A percentile compares a stretch with the other conserved stretches of the same genome.
Evolutionary conservation across 2,113 vertebrate species (phyloP).

Genomic region (Strix uralensis): DNA sequence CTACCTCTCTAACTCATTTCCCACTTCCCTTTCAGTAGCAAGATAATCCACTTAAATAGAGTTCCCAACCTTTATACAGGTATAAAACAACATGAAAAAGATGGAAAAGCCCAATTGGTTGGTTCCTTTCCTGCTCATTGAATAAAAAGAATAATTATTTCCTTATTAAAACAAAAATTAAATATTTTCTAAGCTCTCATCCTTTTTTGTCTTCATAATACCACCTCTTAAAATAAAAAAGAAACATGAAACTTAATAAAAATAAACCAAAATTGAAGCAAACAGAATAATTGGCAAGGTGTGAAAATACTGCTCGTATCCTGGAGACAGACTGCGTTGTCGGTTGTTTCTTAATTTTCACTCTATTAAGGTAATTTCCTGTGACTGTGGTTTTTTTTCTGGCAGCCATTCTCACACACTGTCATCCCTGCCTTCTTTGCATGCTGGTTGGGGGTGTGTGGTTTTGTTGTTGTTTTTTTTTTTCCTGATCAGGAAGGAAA

Average conservation of each 20-base stretch:
- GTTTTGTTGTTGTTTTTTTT: background rate
- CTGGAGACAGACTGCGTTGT: constrained; percentile 68
- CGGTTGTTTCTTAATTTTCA: constrained; percentile 78
- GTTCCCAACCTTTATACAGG: constrained; percentile 53
- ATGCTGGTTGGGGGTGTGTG: background rate
- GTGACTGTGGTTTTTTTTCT: constrained; percentile 61
- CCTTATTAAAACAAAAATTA: constrained; percentile 68
- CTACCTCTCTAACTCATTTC: constrained; percentile 49
- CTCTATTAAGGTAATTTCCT: constrained; percentile 81
- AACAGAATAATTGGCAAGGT: constrained; percentile 76
- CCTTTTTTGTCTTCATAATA: constrained; percentile 55
- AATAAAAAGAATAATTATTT: constrained; percentile 53
- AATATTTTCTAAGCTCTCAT: constrained; percentile 67
- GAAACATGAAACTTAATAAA: constrained; percentile 46
- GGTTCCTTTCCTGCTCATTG: constrained; percentile 12
- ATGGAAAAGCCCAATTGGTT: constrained; percentile 13
- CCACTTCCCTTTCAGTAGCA: constrained; percentile 35
- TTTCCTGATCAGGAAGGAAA: background rate
- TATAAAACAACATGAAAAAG: constrained; percentile 58
- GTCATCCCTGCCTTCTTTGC: background rate
- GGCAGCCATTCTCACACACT: constrained; percentile 33
- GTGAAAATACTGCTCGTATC: constrained; percentile 65
- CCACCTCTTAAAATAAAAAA: constrained; percentile 40
- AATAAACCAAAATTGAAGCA: constrained; percentile 71
- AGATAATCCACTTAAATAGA: constrained; percentile 61